Percentiles rank a stretch among this genome's conserved stretches.
These are phyloP conservation scores for Apodemia zela DNA, from an alignment of 2,888 invertebrate genomes.

Conservation along the genomic window DNA sequence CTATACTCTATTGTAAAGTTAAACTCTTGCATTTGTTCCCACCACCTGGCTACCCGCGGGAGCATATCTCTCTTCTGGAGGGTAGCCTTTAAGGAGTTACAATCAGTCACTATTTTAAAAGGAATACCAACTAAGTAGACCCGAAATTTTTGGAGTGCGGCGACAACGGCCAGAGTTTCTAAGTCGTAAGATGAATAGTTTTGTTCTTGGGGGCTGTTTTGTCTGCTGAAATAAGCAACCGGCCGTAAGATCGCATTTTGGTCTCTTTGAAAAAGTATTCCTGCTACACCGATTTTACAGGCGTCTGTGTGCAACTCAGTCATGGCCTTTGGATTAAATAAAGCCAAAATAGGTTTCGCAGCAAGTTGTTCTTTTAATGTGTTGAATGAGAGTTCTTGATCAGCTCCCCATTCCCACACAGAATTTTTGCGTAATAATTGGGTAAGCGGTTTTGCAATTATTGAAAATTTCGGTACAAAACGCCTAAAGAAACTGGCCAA, in stretches of 20 bases:
- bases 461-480: neutral
- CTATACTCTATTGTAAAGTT: conserved; percentile 8
- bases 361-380: conserved; percentile 2
- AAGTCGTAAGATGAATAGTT: neutral
- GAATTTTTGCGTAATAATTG: neutral
- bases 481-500: conserved; percentile 4
- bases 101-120: conserved; percentile 32
- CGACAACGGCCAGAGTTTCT: conserved; percentile 30
- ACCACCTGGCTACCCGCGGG: conserved; percentile 33
- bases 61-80: conserved; percentile 28
- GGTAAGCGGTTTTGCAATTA: no score
- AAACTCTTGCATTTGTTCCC: conserved; percentile 18
- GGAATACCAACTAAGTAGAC: conserved; percentile 19
- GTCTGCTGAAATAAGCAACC: conserved; percentile 8
- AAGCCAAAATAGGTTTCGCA: conserved; percentile 33
- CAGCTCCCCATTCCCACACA: neutral
- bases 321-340: conserved; percentile 31
- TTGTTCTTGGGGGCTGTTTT: neutral
- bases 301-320: conserved; percentile 42
- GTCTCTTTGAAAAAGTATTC: conserved; percentile 37
- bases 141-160: conserved; percentile 29
- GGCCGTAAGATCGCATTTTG: conserved; percentile 26
- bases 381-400: neutral
- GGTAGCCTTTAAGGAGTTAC: conserved; percentile 30
- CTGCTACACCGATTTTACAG: conserved; percentile 36